These are phyloP conservation scores for Flexamia atlantica DNA, from an alignment of 2,888 invertebrate species.

Conservation along the genomic window DNA sequence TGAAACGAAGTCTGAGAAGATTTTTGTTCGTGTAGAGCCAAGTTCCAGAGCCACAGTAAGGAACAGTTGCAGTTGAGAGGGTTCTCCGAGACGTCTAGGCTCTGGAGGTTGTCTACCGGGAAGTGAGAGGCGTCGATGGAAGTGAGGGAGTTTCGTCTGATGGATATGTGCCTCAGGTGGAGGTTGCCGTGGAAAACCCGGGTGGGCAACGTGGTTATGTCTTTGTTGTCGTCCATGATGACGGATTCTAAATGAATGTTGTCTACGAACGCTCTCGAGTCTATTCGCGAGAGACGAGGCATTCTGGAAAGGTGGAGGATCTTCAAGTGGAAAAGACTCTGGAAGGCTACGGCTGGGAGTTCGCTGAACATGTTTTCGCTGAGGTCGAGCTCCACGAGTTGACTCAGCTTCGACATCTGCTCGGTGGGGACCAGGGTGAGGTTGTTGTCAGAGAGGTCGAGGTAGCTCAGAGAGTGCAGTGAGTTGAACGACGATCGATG, in stretches of 20 bases:
- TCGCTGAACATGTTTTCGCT: slow-evolving; percentile 88
- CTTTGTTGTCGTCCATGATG: slow-evolving; percentile 87
- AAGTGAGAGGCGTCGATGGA: slow-evolving; percentile 89
- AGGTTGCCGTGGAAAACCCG: slow-evolving; percentile 91
- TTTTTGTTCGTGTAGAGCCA: slow-evolving; percentile 72
- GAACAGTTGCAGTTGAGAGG: slow-evolving; percentile 93
- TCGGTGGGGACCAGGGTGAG: slow-evolving; percentile 87
- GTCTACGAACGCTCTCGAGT: slow-evolving; percentile 89
- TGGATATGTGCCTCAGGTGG: slow-evolving; percentile 85
- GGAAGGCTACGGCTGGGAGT: slow-evolving; percentile 83
- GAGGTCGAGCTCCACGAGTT: slow-evolving; percentile 86
- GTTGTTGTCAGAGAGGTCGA: slow-evolving; percentile 90
- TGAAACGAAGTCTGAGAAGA: slow-evolving; percentile 55
- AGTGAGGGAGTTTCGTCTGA: slow-evolving; percentile 86
- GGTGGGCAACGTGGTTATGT: slow-evolving; percentile 85
- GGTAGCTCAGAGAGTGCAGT: slow-evolving; percentile 83
- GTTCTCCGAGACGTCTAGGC: slow-evolving; percentile 88
- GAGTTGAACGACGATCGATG: slow-evolving; percentile 86
- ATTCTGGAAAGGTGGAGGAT: slow-evolving; percentile 80
- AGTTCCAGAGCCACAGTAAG: slow-evolving; percentile 90
- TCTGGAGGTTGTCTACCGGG: slow-evolving; percentile 87
- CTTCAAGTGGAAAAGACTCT: slow-evolving; percentile 88
- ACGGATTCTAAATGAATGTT: slow-evolving; percentile 89
- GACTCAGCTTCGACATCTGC: slow-evolving; percentile 86
- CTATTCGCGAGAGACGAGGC: slow-evolving; percentile 79